Conservation (phyloP, 2,113 vertebrate genomes). For the Menidia beryllina region DNA sequence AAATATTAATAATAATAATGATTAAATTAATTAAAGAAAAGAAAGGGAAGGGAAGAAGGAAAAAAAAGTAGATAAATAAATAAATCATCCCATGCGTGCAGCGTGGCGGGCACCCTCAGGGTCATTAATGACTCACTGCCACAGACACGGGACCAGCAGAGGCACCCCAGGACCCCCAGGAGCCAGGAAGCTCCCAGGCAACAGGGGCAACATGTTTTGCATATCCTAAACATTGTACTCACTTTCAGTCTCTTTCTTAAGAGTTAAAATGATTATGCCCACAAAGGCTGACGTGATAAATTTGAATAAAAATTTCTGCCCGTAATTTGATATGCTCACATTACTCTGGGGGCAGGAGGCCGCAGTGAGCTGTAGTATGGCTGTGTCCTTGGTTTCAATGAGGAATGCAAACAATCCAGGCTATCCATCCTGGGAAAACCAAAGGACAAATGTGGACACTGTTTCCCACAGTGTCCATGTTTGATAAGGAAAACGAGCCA, state of each 20-base stretch:
- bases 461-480: conserved; percentile 60
- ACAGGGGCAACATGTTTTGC: too few relatives aligned
- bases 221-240: too few relatives aligned
- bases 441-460: conserved; percentile 33
- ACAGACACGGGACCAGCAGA: too few relatives aligned
- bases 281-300: neutral
- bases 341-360: neutral
- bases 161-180: too few relatives aligned
- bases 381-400: conserved; percentile 50
- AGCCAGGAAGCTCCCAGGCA: too few relatives aligned
- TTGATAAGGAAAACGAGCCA: conserved; percentile 34
- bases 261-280: neutral
- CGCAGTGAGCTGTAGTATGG: conserved; percentile 9
- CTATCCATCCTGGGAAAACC: conserved; percentile 52
- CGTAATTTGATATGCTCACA: conserved; percentile 12
- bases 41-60: too few relatives aligned
- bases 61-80: too few relatives aligned
- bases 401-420: conserved; percentile 63
- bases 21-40: too few relatives aligned
- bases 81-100: too few relatives aligned
- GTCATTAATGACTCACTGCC: too few relatives aligned
- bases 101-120: too few relatives aligned
- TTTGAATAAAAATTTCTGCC: neutral
- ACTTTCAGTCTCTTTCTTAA: neutral
- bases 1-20: too few relatives aligned